Percentiles rank a stretch among this genome's conserved stretches.
Conservation (phyloP, 2,113 vertebrate genomes). For the Nettapus auritus region DNA sequence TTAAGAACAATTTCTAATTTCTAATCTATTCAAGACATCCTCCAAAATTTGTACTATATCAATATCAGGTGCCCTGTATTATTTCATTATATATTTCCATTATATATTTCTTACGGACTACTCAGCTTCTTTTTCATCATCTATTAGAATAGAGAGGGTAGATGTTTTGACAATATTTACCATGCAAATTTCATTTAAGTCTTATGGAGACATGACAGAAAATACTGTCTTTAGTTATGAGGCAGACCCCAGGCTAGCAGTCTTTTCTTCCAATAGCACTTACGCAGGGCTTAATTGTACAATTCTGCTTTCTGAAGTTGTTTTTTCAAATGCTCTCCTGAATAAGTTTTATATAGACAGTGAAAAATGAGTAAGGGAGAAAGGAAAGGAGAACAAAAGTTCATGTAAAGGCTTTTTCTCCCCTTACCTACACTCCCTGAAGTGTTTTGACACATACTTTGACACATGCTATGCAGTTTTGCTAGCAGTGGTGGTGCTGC, state of each 20-base stretch:
- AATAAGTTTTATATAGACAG: not conserved
- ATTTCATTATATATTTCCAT: not conserved
- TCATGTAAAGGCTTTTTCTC: not conserved
- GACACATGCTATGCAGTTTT: accelerated
- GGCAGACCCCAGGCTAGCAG: not conserved
- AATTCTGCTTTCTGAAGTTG: not conserved
- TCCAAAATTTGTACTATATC: not conserved
- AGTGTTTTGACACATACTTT: not conserved
- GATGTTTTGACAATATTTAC: not conserved
- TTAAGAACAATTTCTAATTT: slow-evolving; percentile 1
- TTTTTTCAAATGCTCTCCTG: not conserved
- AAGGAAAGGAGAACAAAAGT: not conserved
- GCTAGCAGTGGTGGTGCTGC: not conserved
- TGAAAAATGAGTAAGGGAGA: not conserved
- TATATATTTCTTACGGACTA: not conserved
- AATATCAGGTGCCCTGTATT: not conserved
- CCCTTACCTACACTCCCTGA: not conserved
- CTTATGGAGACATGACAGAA: not conserved
- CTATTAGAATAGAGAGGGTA: not conserved
- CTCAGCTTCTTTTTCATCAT: not conserved
- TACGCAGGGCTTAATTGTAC: not conserved
- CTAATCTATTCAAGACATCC: not conserved
- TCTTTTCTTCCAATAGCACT: not conserved
- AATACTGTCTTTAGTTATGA: not conserved
- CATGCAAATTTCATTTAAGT: not conserved